Percentiles rank a stretch among this genome's conserved stretches.
phyloP scores from a whole-genome alignment of 2,113 vertebrate genomes.

The Pollimyrus isidori region DNA sequence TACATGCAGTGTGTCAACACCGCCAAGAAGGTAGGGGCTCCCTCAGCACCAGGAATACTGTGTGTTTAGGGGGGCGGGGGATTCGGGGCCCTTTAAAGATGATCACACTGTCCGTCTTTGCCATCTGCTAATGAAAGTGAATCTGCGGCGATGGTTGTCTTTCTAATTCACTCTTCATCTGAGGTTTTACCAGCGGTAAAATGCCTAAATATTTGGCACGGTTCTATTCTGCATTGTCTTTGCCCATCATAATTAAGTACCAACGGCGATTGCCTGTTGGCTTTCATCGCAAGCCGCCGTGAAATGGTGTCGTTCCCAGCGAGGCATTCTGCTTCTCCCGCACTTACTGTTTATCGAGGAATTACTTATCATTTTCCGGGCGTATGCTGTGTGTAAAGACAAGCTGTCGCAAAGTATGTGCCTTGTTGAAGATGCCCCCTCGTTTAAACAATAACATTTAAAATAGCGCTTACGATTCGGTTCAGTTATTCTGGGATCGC shows the following conservation, averaged over 20 bases:
- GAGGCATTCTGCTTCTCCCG: neutral
- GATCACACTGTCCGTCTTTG: neutral
- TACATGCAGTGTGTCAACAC: constrained; percentile 80
- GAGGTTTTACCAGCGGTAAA: neutral
- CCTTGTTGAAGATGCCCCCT: neutral
- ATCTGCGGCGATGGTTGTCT: neutral
- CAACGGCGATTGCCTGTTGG: neutral
- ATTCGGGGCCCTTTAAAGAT: neutral
- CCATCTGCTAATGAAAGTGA: neutral
- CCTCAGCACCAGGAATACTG: neutral
- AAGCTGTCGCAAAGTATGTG: neutral
- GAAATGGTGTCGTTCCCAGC: neutral
- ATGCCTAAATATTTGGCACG: neutral
- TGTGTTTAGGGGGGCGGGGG: neutral
- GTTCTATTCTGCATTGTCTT: neutral
- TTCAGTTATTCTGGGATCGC: neutral
- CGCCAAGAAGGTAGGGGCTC: constrained; percentile 72
- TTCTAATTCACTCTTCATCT: neutral
- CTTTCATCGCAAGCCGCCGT: neutral
- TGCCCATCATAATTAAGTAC: neutral
- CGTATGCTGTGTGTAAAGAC: neutral
- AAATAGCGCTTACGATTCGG: neutral
- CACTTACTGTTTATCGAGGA: neutral
- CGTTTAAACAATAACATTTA: neutral
- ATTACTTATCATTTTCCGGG: neutral